These are phyloP conservation scores for Clupea harengus DNA, from an alignment of 2,113 vertebrate genomes.

Conservation along the genomic window DNA sequence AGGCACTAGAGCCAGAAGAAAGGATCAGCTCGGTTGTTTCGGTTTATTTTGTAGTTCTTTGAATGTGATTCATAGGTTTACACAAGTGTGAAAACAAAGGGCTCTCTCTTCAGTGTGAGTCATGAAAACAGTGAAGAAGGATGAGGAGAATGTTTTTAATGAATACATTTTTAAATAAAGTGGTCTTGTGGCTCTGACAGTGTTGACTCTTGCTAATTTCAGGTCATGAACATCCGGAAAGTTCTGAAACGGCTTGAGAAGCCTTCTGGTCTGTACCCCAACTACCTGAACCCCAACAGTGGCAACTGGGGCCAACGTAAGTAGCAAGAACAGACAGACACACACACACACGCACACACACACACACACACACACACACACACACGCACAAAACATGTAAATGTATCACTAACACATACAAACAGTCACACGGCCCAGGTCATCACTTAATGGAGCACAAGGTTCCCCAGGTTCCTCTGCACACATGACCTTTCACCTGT, in stretches of 20 bases:
- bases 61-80: too few relatives aligned
- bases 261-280: constrained; percentile 96
- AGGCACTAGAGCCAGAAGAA: neutral
- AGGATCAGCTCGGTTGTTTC: too few relatives aligned
- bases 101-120: too few relatives aligned
- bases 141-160: neutral
- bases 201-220: neutral
- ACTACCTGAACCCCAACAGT: constrained; percentile 97
- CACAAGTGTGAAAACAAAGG: too few relatives aligned
- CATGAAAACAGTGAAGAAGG: too few relatives aligned
- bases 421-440: neutral
- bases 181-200: too few relatives aligned
- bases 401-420: neutral
- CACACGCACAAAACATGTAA: constrained; percentile 1
- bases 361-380: neutral
- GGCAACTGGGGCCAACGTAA: constrained; percentile 99
- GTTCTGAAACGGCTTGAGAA: constrained; percentile 92
- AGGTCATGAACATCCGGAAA: constrained; percentile 96
- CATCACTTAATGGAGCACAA: too few relatives aligned
- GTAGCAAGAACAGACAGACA: constrained; percentile 56
- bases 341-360: neutral
- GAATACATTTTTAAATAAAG: neutral
- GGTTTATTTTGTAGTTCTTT: too few relatives aligned
- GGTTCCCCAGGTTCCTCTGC: too few relatives aligned
- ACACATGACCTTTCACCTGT: neutral